Percentiles rank a stretch among this genome's conserved stretches.
Conservation (phyloP, 2,113 vertebrate genomes). For the Pteropus alecto region DNA sequence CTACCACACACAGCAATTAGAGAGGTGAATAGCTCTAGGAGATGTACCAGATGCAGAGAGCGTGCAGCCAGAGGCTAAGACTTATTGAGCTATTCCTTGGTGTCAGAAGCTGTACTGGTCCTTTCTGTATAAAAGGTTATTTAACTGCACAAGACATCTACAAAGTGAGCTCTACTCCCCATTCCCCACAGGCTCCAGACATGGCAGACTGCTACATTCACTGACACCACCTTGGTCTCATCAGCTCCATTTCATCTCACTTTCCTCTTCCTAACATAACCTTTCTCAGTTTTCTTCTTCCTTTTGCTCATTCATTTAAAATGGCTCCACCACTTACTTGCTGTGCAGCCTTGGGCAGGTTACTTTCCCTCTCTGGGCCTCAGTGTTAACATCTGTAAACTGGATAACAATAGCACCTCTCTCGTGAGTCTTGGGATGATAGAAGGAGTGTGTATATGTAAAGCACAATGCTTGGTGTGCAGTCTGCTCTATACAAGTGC, state of each 20-base stretch:
- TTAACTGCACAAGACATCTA: background rate
- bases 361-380: fast-evolving
- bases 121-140: background rate
- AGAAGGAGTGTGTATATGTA: background rate
- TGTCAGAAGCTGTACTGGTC: background rate
- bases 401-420: background rate
- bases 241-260: background rate
- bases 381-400: fast-evolving
- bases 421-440: background rate
- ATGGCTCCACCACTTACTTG: background rate
- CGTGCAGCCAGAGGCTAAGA: background rate
- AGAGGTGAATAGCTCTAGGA: background rate
- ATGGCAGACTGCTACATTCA: background rate
- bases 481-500: fast-evolving
- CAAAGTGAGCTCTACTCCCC: background rate
- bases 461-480: background rate
- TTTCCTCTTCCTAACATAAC: background rate
- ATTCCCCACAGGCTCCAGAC: background rate
- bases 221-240: background rate
- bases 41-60: background rate
- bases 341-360: fast-evolving
- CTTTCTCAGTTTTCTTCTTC: background rate
- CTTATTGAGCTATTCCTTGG: background rate
- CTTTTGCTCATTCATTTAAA: background rate
- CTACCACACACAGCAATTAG: background rate